Evolutionary conservation across 1,140 invertebrate genomes (phyloP).

Genomic region (Tetramorium parvispinum): DNA sequence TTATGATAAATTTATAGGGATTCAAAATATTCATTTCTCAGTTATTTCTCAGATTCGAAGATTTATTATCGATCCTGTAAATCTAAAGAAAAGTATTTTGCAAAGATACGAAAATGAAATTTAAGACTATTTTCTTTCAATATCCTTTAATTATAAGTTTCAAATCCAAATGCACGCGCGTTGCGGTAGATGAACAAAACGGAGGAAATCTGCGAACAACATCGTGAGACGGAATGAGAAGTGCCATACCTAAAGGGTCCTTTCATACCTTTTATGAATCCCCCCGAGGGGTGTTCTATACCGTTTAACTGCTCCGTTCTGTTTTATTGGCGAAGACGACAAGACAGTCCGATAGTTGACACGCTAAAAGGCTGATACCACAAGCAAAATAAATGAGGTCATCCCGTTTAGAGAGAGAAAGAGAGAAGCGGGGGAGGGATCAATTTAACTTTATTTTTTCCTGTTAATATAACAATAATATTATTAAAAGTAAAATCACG

Average conservation of each 20-base stretch:
- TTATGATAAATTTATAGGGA: not conserved
- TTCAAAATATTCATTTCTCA: not conserved
- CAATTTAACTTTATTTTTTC: not conserved
- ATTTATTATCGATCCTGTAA: not conserved
- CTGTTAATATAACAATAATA: not conserved
- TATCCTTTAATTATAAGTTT: not conserved
- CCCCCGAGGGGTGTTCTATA: not conserved
- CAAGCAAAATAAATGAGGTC: slow-evolving; percentile 49
- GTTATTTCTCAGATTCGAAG: not conserved
- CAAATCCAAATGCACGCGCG: not conserved
- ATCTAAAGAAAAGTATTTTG: not conserved
- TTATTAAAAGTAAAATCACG: not conserved
- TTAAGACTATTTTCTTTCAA: not conserved
- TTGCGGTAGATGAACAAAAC: not conserved
- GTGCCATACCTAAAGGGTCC: slow-evolving; percentile 8
- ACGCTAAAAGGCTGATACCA: slow-evolving; percentile 56
- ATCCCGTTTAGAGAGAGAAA: not conserved
- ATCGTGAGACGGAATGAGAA: not conserved
- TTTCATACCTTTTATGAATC: slow-evolving; percentile 47
- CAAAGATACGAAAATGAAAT: not conserved
- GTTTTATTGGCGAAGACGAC: slow-evolving; percentile 47
- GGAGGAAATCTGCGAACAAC: slow-evolving; percentile 43
- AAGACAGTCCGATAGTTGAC: slow-evolving; percentile 45
- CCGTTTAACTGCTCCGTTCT: slow-evolving; percentile 39
- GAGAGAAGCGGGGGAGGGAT: not conserved